Conservation (phyloP, 1,140 invertebrate genomes). For the Panagrolaimus sp. region DNA sequence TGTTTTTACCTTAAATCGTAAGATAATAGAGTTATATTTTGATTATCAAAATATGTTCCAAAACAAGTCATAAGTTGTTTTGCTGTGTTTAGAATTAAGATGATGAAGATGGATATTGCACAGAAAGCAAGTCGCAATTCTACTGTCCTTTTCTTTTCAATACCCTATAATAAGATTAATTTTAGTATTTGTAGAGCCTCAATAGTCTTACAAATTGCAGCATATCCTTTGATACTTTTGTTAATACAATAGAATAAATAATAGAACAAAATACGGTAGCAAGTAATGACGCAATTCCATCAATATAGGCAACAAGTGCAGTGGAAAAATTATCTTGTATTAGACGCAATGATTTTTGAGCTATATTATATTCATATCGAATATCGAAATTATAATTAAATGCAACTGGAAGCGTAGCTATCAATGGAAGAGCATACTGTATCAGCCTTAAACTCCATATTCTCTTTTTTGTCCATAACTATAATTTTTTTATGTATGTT, state of each 20-base stretch:
- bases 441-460: background rate
- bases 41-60: background rate
- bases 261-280: background rate
- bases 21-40: background rate
- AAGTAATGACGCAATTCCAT: background rate
- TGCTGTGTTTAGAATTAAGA: background rate
- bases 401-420: background rate
- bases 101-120: background rate
- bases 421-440: background rate
- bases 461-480: background rate
- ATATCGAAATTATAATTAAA: background rate
- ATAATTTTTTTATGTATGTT: too few species aligned
- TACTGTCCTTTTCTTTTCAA: background rate
- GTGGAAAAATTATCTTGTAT: conserved; percentile 7
- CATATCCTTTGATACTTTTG: background rate
- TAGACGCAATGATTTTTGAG: conserved; percentile 4
- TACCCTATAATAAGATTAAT: background rate
- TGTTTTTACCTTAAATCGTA: conserved; percentile 8
- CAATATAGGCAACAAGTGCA: background rate
- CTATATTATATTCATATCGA: background rate
- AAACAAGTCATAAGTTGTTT: background rate
- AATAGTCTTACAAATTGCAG: background rate
- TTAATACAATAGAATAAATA: background rate
- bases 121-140: background rate
- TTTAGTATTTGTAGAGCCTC: background rate